Evolutionary conservation across 2,797 vertebrate genomes (phyloP).

Genomic region (Nyctibius grandis): DNA sequence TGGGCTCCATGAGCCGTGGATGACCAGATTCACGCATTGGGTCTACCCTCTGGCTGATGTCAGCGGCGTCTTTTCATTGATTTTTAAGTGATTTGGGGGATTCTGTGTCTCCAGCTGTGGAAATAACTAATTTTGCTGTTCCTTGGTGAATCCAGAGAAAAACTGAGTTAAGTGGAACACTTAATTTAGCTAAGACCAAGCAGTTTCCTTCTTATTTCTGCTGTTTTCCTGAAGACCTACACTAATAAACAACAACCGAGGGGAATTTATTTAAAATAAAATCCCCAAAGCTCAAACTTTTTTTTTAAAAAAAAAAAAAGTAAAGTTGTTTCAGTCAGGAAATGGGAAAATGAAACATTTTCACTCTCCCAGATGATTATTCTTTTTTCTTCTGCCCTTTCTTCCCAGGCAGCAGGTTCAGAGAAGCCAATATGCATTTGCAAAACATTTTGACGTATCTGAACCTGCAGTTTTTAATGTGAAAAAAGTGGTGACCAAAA

Average conservation of each 20-base stretch:
- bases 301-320: neutral
- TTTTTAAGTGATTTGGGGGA: neutral
- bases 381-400: too few species aligned
- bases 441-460: too few species aligned
- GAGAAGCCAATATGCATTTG: too few species aligned
- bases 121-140: neutral
- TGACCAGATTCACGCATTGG: fast-evolving
- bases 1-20: neutral
- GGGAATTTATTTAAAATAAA: neutral
- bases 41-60: neutral
- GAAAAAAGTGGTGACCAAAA: too few species aligned
- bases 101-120: neutral
- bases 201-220: neutral
- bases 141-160: neutral
- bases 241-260: neutral
- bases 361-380: too few species aligned
- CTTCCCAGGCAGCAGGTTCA: too few species aligned
- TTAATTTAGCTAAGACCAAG: neutral
- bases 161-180: neutral
- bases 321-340: neutral
- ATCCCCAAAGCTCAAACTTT: neutral
- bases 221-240: neutral
- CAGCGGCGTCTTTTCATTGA: neutral
- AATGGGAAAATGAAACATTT: neutral
- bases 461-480: too few species aligned